These are phyloP conservation scores for Dermatemys mawii DNA, from an alignment of 2,113 vertebrate species.

Conservation along the genomic window DNA sequence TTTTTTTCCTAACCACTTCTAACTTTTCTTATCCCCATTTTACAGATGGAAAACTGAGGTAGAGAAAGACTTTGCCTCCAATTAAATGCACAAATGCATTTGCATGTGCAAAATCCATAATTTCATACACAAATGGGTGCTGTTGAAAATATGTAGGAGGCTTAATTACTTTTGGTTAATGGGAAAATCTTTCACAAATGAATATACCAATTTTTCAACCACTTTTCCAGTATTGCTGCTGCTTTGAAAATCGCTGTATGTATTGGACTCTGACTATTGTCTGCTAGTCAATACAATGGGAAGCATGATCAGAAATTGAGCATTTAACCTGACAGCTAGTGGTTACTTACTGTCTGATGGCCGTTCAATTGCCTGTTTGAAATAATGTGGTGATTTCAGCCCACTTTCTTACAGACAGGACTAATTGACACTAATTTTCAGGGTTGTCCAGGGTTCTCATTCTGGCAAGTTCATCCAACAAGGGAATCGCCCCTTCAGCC, in stretches of 20 bases:
- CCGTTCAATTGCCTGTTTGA: slow-evolving; percentile 10
- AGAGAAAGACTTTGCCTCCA: neutral
- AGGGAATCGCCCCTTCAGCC: neutral
- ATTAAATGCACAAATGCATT: neutral
- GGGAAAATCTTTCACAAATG: neutral
- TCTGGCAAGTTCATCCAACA: neutral
- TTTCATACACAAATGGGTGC: neutral
- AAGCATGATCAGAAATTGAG: neutral
- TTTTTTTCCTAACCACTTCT: neutral
- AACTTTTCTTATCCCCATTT: neutral
- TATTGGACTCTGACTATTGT: neutral
- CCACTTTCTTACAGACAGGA: neutral
- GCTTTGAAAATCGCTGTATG: neutral
- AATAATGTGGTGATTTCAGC: neutral
- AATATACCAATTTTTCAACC: neutral
- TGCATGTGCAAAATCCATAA: neutral
- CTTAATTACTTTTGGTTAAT: neutral
- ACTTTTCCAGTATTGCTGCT: neutral
- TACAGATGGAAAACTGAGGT: neutral
- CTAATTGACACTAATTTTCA: neutral
- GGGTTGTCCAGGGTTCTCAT: slow-evolving; percentile 1
- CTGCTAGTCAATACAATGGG: neutral
- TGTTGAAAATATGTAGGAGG: neutral
- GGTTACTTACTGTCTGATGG: neutral
- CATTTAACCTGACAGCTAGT: neutral